A percentile compares a stretch with the other conserved stretches of the same genome.
Conservation (phyloP, 2,888 invertebrate species). For the Phengaris arion region DNA sequence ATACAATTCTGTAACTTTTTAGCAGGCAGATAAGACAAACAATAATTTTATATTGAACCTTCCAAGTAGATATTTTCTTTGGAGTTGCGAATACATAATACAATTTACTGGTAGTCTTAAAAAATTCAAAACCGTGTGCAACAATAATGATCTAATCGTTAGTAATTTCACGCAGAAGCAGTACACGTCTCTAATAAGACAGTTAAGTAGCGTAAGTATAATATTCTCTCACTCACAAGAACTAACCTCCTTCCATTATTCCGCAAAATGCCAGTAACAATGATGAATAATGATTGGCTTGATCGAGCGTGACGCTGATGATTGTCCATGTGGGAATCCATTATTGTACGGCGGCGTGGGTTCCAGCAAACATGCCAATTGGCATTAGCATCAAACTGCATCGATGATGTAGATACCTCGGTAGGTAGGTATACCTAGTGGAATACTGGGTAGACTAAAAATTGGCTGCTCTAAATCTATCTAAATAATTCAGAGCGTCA, state of each 20-base stretch:
- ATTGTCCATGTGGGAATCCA: constrained; percentile 21
- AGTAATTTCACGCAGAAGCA: constrained; percentile 4
- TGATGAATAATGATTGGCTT: constrained; percentile 26
- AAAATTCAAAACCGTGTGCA: constrained; percentile 8
- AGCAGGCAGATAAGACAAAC: no score
- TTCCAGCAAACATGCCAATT: not conserved
- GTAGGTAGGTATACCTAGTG: not conserved
- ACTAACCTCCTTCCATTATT: not conserved
- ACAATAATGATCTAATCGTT: not conserved
- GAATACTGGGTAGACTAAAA: not conserved
- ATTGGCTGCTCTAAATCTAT: not conserved
- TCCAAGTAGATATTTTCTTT: no score
- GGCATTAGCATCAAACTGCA: not conserved
- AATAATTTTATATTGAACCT: no score
- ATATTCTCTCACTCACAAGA: constrained; percentile 11
- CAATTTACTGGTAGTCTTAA: not conserved
- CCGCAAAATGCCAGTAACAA: constrained; percentile 15
- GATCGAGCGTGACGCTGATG: constrained; percentile 23
- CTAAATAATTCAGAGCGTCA: no score
- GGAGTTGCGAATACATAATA: no score
- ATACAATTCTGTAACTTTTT: no score
- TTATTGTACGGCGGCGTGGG: not conserved
- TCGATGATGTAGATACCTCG: not conserved
- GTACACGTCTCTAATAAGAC: constrained; percentile 17
- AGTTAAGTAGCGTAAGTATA: constrained; percentile 6